A percentile compares a stretch with the other conserved stretches of the same genome.
phyloP scores from a whole-genome alignment of 2,113 vertebrate genomes.

The Neoarius graeffei region DNA sequence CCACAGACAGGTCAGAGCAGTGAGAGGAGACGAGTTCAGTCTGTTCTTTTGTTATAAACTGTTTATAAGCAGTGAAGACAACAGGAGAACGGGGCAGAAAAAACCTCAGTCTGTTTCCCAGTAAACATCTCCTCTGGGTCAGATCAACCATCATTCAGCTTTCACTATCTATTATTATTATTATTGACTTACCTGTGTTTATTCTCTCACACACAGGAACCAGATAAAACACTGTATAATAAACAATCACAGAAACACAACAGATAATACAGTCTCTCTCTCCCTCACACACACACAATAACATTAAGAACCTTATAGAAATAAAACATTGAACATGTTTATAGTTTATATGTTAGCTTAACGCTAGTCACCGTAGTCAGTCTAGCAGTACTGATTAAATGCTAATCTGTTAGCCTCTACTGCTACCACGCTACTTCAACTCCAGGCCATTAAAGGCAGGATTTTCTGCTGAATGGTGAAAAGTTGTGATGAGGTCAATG shows the following conservation, averaged over 20 bases:
- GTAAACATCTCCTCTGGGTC: too few species aligned
- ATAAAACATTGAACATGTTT: neutral
- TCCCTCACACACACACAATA: neutral
- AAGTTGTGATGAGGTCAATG: neutral
- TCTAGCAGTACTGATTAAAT: neutral
- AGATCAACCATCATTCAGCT: too few species aligned
- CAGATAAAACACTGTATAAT: neutral
- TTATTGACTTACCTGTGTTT: neutral
- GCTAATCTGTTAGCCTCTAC: neutral
- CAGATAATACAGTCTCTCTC: neutral
- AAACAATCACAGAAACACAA: neutral
- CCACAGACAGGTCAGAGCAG: too few species aligned
- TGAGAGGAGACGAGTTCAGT: too few species aligned
- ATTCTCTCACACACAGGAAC: neutral
- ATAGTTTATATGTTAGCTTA: neutral
- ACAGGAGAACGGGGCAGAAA: too few species aligned
- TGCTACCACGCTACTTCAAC: neutral
- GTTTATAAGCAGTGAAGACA: too few species aligned
- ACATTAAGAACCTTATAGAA: neutral
- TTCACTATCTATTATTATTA: neutral
- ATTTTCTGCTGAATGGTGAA: neutral
- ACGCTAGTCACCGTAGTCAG: neutral
- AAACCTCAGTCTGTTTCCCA: too few species aligned
- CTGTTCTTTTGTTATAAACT: too few species aligned
- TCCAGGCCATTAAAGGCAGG: neutral